A percentile compares a stretch with the other conserved stretches of the same genome.
Conservation (phyloP, 2,113 vertebrate genomes). For the Anarhynchus alexandrinus region DNA sequence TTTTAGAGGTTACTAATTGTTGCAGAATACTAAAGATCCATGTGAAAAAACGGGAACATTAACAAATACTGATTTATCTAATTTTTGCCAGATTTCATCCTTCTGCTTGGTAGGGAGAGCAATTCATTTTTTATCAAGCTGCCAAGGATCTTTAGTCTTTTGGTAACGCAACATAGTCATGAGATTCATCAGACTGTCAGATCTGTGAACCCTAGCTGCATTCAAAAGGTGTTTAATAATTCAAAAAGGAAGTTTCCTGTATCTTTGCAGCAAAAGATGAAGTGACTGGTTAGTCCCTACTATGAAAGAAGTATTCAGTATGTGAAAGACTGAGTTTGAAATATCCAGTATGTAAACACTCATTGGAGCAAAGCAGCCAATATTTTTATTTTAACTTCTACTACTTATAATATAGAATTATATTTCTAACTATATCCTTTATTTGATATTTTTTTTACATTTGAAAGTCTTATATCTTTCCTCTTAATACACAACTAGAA, state of each 20-base stretch:
- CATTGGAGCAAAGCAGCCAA: neutral
- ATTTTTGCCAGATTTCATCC: neutral
- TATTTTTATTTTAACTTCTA: neutral
- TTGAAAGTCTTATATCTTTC: neutral
- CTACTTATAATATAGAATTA: neutral
- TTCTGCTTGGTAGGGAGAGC: slow-evolving; percentile 12
- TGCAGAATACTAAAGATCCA: neutral
- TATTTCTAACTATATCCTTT: neutral
- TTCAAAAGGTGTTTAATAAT: slow-evolving; percentile 66
- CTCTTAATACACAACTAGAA: neutral
- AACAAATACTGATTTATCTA: neutral
- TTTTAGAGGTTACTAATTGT: neutral
- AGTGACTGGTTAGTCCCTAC: neutral
- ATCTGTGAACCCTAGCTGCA: slow-evolving; percentile 30
- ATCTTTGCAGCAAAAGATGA: neutral
- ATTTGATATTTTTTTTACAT: neutral
- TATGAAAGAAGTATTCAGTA: neutral
- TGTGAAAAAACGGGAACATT: neutral
- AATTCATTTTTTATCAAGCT: slow-evolving; percentile 65
- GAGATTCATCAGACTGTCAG: slow-evolving; percentile 25
- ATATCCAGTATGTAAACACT: neutral
- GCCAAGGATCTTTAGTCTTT: slow-evolving; percentile 55
- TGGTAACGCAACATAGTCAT: slow-evolving; percentile 23
- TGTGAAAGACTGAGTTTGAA: neutral
- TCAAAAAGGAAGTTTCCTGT: slow-evolving; percentile 28